Evolutionary conservation across 2,797 vertebrate genomes (phyloP).

Genomic region (Gymnopithys bicolor): DNA sequence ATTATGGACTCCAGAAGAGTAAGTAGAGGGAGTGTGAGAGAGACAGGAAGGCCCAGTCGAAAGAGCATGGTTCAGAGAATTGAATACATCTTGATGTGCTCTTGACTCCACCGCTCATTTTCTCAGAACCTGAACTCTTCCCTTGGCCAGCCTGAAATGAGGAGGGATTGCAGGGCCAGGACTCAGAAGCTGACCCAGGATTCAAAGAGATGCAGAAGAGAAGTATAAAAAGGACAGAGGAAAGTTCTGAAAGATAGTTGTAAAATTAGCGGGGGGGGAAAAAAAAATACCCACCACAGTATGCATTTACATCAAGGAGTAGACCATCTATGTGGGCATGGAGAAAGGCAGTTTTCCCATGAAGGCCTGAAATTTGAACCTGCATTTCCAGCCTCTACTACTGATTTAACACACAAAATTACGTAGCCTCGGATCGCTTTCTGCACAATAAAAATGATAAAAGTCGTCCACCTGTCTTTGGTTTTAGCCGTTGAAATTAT

Average conservation of each 20-base stretch:
- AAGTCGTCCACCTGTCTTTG: background rate
- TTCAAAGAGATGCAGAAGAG: background rate
- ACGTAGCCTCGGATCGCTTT: background rate
- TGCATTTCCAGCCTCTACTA: background rate
- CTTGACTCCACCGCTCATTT: background rate
- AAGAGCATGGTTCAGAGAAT: constrained; percentile 17
- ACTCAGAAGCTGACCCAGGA: background rate
- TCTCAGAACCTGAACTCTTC: background rate
- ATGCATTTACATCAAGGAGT: background rate
- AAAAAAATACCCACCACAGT: background rate
- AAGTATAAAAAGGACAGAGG: background rate
- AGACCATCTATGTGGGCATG: background rate
- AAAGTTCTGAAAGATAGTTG: background rate
- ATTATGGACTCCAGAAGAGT: constrained; percentile 61
- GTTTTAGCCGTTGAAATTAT: background rate
- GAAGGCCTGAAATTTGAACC: background rate
- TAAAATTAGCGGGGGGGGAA: background rate
- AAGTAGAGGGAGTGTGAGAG: constrained; percentile 50
- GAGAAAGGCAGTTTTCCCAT: background rate
- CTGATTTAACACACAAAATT: background rate
- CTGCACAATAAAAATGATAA: background rate
- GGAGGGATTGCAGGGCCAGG: background rate
- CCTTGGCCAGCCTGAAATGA: background rate
- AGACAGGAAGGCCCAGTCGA: constrained; percentile 42
- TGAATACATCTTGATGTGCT: background rate